phyloP scores from a whole-genome alignment of 2,888 invertebrate genomes.

The Drosophila flavopinicola region DNA sequence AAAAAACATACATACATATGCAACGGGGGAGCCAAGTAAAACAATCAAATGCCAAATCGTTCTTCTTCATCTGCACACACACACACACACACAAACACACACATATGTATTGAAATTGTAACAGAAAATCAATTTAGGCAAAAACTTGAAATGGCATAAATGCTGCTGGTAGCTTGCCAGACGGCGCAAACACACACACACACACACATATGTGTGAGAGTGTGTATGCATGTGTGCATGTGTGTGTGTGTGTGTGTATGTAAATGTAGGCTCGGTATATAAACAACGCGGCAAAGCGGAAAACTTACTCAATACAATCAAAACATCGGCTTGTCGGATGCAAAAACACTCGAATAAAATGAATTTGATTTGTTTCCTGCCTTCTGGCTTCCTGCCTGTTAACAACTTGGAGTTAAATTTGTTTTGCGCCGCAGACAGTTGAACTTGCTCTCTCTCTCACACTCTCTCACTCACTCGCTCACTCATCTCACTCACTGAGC shows the following conservation, averaged over 20 bases:
- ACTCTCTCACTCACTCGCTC: not conserved
- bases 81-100: conserved; percentile 17
- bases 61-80: not conserved
- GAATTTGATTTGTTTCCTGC: conserved; percentile 72
- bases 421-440: conserved; percentile 12
- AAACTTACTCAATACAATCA: conserved; percentile 73
- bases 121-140: conserved; percentile 76
- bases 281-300: conserved; percentile 69
- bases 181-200: conserved; percentile 9
- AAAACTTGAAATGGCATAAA: conserved; percentile 71
- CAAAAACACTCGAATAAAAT: conserved; percentile 69
- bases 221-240: conserved; percentile 40
- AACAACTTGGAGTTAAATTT: conserved; percentile 50
- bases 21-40: conserved; percentile 45
- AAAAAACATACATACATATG: conserved; percentile 1
- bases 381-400: conserved; percentile 37
- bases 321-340: conserved; percentile 52
- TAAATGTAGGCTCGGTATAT: conserved; percentile 50
- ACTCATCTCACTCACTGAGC: not conserved
- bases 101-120: conserved; percentile 57
- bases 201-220: conserved; percentile 19
- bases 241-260: conserved; percentile 38
- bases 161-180: conserved; percentile 66
- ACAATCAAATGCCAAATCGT: conserved; percentile 64
- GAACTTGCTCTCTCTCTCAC: conserved; percentile 8